Conservation (phyloP, 2,113 vertebrate species). For the Esox niger region DNA sequence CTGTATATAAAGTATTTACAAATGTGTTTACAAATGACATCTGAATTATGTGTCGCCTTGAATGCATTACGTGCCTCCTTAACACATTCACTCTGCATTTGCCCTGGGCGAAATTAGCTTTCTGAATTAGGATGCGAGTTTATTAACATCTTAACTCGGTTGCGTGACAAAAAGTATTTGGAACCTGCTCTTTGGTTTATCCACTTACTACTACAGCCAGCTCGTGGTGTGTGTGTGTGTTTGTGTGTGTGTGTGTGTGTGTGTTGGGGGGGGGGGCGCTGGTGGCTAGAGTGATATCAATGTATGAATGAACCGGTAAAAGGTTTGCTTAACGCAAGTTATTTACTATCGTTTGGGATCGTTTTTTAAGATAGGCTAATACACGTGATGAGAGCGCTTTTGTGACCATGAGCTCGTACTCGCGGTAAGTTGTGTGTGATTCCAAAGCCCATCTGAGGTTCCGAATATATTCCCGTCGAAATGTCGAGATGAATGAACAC, state of each 20-base stretch:
- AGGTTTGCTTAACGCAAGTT: too few species aligned
- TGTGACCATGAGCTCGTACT: neutral
- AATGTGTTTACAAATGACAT: too few species aligned
- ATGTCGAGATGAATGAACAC: slow-evolving; percentile 43
- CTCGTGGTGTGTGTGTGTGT: slow-evolving; percentile 47
- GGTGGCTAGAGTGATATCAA: too few species aligned
- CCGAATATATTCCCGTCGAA: slow-evolving; percentile 23
- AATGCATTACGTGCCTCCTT: neutral
- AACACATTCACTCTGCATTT: slow-evolving; percentile 24
- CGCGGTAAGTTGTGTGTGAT: slow-evolving; percentile 32
- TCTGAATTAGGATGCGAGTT: slow-evolving; percentile 43
- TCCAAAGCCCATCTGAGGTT: slow-evolving; percentile 35
- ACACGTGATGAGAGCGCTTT: too few species aligned
- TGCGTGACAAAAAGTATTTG: slow-evolving; percentile 71
- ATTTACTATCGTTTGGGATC: too few species aligned
- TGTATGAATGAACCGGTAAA: too few species aligned
- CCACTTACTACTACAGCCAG: slow-evolving; percentile 73
- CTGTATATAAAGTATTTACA: too few species aligned
- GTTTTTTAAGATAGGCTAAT: neutral
- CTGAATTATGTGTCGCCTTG: neutral
- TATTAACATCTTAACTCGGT: slow-evolving; percentile 49
- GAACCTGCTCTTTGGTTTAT: slow-evolving; percentile 62
- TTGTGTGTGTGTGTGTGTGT: too few species aligned
- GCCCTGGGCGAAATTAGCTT: slow-evolving; percentile 18
- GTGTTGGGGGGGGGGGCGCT: too few species aligned